Conservation (phyloP, 2,888 invertebrate genomes). For the Lagria hirta region DNA sequence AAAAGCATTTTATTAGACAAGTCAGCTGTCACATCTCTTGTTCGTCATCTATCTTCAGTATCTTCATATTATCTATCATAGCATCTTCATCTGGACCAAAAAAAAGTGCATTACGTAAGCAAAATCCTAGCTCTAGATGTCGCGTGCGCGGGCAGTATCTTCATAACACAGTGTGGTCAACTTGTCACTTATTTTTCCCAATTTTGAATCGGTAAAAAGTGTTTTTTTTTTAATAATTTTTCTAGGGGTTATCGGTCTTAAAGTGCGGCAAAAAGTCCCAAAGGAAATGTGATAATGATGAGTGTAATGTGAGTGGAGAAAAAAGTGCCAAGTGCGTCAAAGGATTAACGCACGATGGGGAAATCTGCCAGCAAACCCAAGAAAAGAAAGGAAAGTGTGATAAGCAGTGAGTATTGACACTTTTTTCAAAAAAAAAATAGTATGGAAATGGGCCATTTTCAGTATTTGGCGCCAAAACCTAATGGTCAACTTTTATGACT, state of each 20-base stretch:
- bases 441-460: not conserved
- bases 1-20: conserved; percentile 7
- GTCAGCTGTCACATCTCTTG: conserved; percentile 6
- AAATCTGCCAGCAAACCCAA: conserved; percentile 49
- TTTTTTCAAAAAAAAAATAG: conserved; percentile 1
- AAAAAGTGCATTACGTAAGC: conserved; percentile 24
- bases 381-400: conserved; percentile 37
- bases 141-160: conserved; percentile 10
- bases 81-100: conserved; percentile 10
- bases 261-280: no score
- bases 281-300: conserved; percentile 10
- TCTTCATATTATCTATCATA: conserved; percentile 10
- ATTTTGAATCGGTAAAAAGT: not conserved
- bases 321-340: conserved; percentile 10
- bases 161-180: conserved; percentile 21
- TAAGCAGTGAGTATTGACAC: no score
- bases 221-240: conserved; percentile 3
- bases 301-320: conserved; percentile 12
- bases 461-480: not conserved
- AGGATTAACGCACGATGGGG: conserved; percentile 40
- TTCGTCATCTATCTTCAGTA: conserved; percentile 16
- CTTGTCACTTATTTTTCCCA: conserved; percentile 6
- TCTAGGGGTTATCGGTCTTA: conserved; percentile 12
- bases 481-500: no score
- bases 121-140: conserved; percentile 15